These are phyloP conservation scores for Lasioglossum baleicum DNA, from an alignment of 1,140 invertebrate species.

Conservation along the genomic window DNA sequence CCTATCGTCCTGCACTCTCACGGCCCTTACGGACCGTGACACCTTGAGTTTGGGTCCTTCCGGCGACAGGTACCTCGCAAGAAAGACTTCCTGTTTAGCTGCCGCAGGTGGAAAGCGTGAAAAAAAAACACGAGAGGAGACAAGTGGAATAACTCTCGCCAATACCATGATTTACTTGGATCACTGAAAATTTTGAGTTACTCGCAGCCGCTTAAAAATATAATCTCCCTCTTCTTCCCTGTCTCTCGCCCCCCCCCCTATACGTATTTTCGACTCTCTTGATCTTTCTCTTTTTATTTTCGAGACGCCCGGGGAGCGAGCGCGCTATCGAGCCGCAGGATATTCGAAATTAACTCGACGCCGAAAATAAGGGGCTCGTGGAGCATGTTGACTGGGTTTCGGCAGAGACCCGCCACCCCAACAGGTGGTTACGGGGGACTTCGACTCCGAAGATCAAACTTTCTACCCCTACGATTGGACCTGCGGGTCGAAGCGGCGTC, in stretches of 20 bases:
- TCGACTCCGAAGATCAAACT: slow-evolving; percentile 40
- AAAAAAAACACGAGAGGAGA: slow-evolving; percentile 3
- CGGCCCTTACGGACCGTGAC: slow-evolving; percentile 59
- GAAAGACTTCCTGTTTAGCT: slow-evolving; percentile 30
- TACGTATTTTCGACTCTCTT: background rate
- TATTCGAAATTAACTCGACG: slow-evolving; percentile 50
- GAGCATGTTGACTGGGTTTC: slow-evolving; percentile 2
- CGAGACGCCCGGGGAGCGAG: slow-evolving; percentile 16
- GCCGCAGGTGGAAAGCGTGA: background rate
- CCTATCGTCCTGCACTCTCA: slow-evolving; percentile 61
- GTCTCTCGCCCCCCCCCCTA: background rate
- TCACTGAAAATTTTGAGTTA: background rate
- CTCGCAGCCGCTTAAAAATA: too few species aligned
- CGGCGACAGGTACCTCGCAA: slow-evolving; percentile 46
- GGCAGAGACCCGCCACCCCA: slow-evolving; percentile 37
- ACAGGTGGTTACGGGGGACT: slow-evolving; percentile 61
- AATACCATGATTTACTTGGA: slow-evolving; percentile 23
- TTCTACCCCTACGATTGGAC: slow-evolving; percentile 28
- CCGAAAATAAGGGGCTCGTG: slow-evolving; percentile 51
- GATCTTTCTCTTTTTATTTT: background rate
- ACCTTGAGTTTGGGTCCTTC: slow-evolving; percentile 52
- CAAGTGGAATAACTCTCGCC: background rate
- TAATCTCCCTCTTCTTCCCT: too few species aligned
- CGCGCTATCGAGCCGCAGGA: slow-evolving; percentile 48
- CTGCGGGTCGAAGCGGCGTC: background rate